Conservation (phyloP, 2,888 invertebrate species). For the Horisme vitalbata region DNA sequence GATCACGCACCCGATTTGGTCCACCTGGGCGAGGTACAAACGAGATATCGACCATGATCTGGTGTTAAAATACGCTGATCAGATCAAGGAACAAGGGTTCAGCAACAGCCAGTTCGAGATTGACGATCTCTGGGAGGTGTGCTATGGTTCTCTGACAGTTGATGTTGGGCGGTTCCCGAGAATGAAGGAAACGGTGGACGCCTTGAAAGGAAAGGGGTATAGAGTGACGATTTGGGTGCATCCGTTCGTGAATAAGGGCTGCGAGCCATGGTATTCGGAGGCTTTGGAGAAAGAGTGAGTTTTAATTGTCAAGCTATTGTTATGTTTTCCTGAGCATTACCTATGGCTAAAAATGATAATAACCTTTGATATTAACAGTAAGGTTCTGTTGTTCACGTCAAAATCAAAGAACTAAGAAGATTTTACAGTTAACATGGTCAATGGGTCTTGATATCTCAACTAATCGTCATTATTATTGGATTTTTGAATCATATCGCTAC, state of each 20-base stretch:
- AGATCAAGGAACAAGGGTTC: conserved; percentile 75
- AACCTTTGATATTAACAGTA: too few species aligned
- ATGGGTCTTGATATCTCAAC: too few species aligned
- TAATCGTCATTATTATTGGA: too few species aligned
- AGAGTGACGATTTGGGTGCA: conserved; percentile 85
- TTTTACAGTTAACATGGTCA: too few species aligned
- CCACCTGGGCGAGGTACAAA: conserved; percentile 85
- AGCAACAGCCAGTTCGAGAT: conserved; percentile 83
- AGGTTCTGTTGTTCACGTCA: too few species aligned
- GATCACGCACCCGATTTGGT: conserved; percentile 85
- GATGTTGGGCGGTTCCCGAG: conserved; percentile 78
- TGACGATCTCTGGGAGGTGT: conserved; percentile 85
- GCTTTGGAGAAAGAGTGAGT: conserved; percentile 70
- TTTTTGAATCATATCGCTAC: too few species aligned
- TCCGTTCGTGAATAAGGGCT: conserved; percentile 84
- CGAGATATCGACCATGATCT: conserved; percentile 74
- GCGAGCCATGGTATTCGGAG: conserved; percentile 76
- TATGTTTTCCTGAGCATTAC: too few species aligned
- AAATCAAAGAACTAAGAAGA: too few species aligned
- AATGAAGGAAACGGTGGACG: conserved; percentile 70
- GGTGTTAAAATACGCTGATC: conserved; percentile 75
- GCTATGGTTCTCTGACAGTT: conserved; percentile 84
- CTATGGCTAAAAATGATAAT: too few species aligned
- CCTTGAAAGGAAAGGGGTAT: conserved; percentile 71
- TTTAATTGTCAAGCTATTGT: neutral